These are phyloP conservation scores for Lasiurus borealis DNA, from an alignment of 2,113 vertebrate species.

Conservation along the genomic window DNA sequence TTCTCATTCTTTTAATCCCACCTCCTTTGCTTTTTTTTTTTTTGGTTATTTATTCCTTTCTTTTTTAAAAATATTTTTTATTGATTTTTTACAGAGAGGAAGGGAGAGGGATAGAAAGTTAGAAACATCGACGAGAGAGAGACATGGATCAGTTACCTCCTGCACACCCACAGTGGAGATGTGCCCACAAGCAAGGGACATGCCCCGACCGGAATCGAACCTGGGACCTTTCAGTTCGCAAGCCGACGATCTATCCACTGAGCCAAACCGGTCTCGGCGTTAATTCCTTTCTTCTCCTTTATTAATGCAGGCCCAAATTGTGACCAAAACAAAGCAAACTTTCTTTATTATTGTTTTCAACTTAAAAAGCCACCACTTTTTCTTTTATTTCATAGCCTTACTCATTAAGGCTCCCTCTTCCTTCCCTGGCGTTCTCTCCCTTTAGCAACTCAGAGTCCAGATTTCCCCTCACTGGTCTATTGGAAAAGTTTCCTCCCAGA, in stretches of 20 bases:
- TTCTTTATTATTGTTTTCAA: neutral
- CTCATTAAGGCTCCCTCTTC: neutral
- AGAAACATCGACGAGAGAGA: no score
- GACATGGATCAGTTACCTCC: no score
- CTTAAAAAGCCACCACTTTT: neutral
- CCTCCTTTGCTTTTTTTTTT: neutral
- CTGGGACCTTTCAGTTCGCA: no score
- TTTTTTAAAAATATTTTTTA: no score
- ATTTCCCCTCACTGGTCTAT: neutral
- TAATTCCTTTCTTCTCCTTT: neutral
- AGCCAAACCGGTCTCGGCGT: no score
- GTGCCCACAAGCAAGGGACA: no score
- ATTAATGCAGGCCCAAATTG: neutral
- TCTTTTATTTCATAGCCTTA: neutral
- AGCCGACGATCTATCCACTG: no score
- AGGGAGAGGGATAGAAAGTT: no score
- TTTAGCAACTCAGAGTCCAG: neutral
- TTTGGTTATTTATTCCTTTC: neutral
- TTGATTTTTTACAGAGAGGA: no score
- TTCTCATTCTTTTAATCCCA: neutral
- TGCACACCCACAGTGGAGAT: no score
- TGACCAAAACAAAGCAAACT: neutral
- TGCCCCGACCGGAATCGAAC: no score
- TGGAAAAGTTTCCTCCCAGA: neutral
- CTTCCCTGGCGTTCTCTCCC: neutral